These are phyloP conservation scores for Eulacestoma nigropectus DNA, from an alignment of 2,113 vertebrate species.

Conservation along the genomic window DNA sequence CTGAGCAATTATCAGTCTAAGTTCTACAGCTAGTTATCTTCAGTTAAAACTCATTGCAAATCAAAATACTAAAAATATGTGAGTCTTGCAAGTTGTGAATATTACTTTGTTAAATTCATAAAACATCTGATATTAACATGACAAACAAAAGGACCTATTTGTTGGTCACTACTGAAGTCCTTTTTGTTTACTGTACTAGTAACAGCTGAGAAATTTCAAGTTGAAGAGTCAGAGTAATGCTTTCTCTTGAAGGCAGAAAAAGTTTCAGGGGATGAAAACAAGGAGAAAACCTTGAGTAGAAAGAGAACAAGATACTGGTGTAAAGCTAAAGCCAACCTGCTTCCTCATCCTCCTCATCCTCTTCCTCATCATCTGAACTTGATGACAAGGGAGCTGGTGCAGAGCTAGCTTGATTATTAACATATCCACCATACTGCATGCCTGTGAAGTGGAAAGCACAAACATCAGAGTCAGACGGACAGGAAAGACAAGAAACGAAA, in stretches of 20 bases:
- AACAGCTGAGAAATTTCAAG: neutral
- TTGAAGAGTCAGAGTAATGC: neutral
- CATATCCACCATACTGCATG: conserved; percentile 91
- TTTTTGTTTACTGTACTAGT: neutral
- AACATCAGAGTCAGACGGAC: conserved; percentile 76
- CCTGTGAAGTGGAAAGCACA: conserved; percentile 91
- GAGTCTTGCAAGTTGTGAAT: neutral
- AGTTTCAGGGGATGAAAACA: conserved; percentile 18
- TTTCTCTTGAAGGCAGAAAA: neutral
- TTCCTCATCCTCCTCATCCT: conserved; percentile 96
- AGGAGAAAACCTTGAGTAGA: conserved; percentile 29
- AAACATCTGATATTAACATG: neutral
- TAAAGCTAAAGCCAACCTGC: conserved; percentile 98
- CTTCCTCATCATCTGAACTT: conserved; percentile 95
- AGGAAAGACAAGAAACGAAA: conserved; percentile 65
- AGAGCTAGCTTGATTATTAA: conserved; percentile 93
- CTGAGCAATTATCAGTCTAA: neutral
- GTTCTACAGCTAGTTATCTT: neutral
- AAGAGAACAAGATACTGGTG: conserved; percentile 70
- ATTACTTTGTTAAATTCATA: neutral
- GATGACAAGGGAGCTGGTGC: conserved; percentile 92
- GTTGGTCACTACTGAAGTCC: neutral
- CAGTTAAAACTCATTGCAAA: neutral
- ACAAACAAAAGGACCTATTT: neutral
- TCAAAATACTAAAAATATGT: neutral